phyloP scores from a whole-genome alignment of 35 echinoderm and acorn worm species.

The Hemicentrotus pulcherrimus region DNA sequence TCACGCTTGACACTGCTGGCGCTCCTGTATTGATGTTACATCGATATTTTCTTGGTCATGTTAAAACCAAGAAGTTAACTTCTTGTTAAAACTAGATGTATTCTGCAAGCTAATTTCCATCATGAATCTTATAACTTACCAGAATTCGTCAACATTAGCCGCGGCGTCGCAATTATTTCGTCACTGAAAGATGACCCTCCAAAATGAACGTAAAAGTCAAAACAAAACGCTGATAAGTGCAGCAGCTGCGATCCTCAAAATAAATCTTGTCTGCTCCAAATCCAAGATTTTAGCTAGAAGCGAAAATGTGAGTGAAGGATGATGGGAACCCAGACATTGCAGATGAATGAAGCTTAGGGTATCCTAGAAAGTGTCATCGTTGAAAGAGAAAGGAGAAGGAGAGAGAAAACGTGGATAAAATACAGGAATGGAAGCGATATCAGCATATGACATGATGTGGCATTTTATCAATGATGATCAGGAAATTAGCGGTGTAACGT shows the following conservation, averaged over 20 bases:
- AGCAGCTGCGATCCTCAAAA: neutral
- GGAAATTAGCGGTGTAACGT: neutral
- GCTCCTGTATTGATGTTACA: too few species aligned
- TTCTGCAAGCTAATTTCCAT: neutral
- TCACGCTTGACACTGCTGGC: too few species aligned
- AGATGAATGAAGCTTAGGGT: neutral
- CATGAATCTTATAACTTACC: constrained; percentile 6
- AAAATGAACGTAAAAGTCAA: neutral
- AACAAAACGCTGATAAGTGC: neutral
- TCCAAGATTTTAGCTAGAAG: neutral
- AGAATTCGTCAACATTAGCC: neutral
- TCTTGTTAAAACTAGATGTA: neutral
- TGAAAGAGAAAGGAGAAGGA: neutral
- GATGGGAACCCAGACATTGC: neutral
- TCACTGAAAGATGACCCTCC: neutral
- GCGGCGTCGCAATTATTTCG: neutral
- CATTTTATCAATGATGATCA: neutral
- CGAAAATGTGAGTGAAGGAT: neutral
- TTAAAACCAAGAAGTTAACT: too few species aligned
- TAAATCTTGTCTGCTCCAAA: neutral
- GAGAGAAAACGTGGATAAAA: neutral
- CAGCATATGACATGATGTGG: neutral
- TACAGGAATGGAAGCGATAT: neutral
- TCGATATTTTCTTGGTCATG: too few species aligned
- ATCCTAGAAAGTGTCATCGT: neutral